These are phyloP conservation scores for Bombus affinis DNA, from an alignment of 1,140 invertebrate species.

Conservation along the genomic window DNA sequence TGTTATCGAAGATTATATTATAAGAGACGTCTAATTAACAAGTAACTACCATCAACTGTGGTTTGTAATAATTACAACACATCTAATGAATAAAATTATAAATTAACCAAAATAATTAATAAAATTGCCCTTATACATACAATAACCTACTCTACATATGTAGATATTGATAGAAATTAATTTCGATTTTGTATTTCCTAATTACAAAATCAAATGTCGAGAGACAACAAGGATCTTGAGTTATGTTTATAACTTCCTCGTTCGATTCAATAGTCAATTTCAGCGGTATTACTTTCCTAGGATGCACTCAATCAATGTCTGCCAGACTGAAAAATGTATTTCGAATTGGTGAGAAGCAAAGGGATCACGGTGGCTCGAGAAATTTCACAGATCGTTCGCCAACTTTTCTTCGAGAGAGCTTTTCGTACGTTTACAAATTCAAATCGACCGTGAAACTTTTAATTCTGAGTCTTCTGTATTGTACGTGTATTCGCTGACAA, in stretches of 20 bases:
- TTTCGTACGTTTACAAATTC: slow-evolving; percentile 16
- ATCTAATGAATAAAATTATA: not conserved
- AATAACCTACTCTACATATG: too few relatives aligned
- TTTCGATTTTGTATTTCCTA: not conserved
- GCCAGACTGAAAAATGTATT: slow-evolving; percentile 59
- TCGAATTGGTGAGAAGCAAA: slow-evolving; percentile 49
- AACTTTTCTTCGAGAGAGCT: slow-evolving; percentile 5
- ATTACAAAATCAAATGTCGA: slow-evolving; percentile 4
- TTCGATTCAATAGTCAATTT: slow-evolving; percentile 42
- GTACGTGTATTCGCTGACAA: not conserved
- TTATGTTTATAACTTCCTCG: slow-evolving; percentile 5
- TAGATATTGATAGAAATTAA: too few relatives aligned
- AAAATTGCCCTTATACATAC: not conserved
- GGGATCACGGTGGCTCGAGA: slow-evolving; percentile 11
- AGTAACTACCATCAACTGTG: too few relatives aligned
- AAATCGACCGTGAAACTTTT: slow-evolving; percentile 9
- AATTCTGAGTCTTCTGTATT: not conserved
- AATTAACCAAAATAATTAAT: not conserved
- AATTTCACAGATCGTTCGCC: slow-evolving; percentile 49
- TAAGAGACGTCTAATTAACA: not conserved
- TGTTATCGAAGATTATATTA: too few relatives aligned
- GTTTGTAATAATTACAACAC: not conserved
- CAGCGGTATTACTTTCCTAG: slow-evolving; percentile 53
- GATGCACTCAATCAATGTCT: slow-evolving; percentile 56
- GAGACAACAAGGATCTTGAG: not conserved